A percentile compares a stretch with the other conserved stretches of the same genome.
Evolutionary conservation across 2,888 invertebrate species (phyloP).

Genomic region (Malachius bipustulatus): DNA sequence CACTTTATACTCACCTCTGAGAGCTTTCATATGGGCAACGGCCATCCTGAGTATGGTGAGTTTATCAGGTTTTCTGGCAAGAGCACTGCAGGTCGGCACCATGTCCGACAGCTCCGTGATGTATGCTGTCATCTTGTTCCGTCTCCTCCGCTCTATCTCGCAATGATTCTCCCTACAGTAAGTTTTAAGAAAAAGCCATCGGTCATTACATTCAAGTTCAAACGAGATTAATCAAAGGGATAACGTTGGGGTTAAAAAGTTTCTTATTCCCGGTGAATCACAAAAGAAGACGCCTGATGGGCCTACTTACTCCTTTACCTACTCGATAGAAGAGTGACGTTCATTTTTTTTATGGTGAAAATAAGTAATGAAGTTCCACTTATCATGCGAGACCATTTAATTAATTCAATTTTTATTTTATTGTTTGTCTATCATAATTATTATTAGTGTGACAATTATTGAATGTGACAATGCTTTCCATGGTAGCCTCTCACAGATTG

Average conservation of each 20-base stretch:
- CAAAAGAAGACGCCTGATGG: constrained; percentile 18
- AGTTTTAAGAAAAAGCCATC: constrained; percentile 32
- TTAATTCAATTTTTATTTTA: no score
- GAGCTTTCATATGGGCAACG: constrained; percentile 97
- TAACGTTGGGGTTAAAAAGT: no score
- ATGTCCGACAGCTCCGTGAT: constrained; percentile 99
- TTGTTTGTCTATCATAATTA: no score
- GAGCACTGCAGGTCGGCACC: constrained; percentile 97
- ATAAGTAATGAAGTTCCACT: no score
- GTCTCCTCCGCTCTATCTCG: constrained; percentile 93
- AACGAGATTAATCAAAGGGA: background rate
- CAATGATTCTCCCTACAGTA: constrained; percentile 93
- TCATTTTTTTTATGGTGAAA: no score
- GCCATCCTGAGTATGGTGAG: constrained; percentile 98
- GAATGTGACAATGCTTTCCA: no score
- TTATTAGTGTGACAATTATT: no score
- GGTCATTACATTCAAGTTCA: constrained; percentile 29
- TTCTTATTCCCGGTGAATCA: no score
- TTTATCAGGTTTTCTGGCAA: constrained; percentile 98
- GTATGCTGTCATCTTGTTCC: constrained; percentile 99
- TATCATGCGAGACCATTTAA: no score
- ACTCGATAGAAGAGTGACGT: no score
- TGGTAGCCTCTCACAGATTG: no score
- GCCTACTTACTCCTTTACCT: constrained; percentile 14
- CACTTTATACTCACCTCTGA: constrained; percentile 60